phyloP scores from a whole-genome alignment of 2,797 vertebrate genomes.

The Moxostoma hubbsi region DNA sequence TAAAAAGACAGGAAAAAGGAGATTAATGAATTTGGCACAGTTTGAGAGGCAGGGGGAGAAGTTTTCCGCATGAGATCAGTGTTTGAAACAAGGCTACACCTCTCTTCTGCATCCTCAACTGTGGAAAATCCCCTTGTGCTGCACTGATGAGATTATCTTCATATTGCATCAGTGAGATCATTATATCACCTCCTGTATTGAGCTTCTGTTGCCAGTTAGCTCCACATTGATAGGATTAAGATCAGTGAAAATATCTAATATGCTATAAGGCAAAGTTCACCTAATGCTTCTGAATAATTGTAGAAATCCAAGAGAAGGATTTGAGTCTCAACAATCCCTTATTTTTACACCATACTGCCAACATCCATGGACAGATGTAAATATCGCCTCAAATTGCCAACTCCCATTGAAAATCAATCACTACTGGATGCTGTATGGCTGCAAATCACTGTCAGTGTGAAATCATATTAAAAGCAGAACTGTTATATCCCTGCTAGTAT shows the following conservation, averaged over 20 bases:
- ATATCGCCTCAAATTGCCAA: neutral
- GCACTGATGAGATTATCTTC: slow-evolving; percentile 43
- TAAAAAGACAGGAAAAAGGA: slow-evolving; percentile 51
- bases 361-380: too few relatives aligned
- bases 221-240: neutral
- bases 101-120: slow-evolving; percentile 35
- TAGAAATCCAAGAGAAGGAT: too few relatives aligned
- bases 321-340: too few relatives aligned
- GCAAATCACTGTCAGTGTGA: too few relatives aligned
- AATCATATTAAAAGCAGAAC: neutral
- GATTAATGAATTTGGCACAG: slow-evolving; percentile 68
- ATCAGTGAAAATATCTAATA: too few relatives aligned
- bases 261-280: too few relatives aligned
- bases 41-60: slow-evolving; percentile 55
- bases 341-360: too few relatives aligned
- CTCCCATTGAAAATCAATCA: neutral
- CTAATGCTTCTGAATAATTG: too few relatives aligned
- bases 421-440: too few relatives aligned
- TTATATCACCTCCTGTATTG: slow-evolving; percentile 43
- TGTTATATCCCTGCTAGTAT: neutral
- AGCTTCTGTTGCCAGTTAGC: neutral
- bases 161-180: slow-evolving; percentile 51
- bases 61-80: slow-evolving; percentile 80
- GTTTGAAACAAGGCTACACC: slow-evolving; percentile 69
- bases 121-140: slow-evolving; percentile 75